A percentile compares a stretch with the other conserved stretches of the same genome.
Conservation (phyloP, 2,113 vertebrate genomes). For the Oreochromis spilurus region DNA sequence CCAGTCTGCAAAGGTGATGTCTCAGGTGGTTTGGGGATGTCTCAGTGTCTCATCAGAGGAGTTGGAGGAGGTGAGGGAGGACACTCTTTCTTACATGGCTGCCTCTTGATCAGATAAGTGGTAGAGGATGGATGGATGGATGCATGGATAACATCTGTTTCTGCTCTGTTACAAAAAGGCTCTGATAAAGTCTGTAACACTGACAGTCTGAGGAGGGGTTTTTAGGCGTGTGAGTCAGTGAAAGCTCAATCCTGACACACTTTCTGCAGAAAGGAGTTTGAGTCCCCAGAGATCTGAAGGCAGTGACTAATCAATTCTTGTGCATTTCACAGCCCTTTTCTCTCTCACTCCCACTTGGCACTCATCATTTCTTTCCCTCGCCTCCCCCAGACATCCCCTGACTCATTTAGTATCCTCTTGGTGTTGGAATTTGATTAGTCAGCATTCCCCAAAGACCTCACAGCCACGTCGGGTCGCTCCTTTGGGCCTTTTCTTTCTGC, state of each 20-base stretch:
- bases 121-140: not conserved
- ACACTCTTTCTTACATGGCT: not conserved
- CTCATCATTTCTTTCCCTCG: slow-evolving; percentile 1
- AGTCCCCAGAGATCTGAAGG: not conserved
- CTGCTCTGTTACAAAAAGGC: not conserved
- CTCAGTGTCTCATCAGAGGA: not conserved
- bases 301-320: not conserved
- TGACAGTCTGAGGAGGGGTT: not conserved
- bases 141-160: not conserved
- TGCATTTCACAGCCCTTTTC: not conserved
- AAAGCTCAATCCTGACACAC: not conserved
- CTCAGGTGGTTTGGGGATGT: not conserved
- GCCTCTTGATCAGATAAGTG: not conserved
- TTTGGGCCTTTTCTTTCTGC: not conserved
- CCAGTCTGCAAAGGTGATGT: not conserved
- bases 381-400: not conserved
- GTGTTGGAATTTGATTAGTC: slow-evolving; percentile 22
- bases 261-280: not conserved
- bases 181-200: not conserved
- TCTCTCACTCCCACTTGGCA: slow-evolving; percentile 1
- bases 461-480: not conserved
- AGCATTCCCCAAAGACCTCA: not conserved
- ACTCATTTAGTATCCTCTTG: slow-evolving; percentile 16
- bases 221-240: not conserved
- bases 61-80: not conserved